A percentile compares a stretch with the other conserved stretches of the same genome.
phyloP scores from a whole-genome alignment of 2,888 invertebrate genomes.

The Mythimna ferrago region DNA sequence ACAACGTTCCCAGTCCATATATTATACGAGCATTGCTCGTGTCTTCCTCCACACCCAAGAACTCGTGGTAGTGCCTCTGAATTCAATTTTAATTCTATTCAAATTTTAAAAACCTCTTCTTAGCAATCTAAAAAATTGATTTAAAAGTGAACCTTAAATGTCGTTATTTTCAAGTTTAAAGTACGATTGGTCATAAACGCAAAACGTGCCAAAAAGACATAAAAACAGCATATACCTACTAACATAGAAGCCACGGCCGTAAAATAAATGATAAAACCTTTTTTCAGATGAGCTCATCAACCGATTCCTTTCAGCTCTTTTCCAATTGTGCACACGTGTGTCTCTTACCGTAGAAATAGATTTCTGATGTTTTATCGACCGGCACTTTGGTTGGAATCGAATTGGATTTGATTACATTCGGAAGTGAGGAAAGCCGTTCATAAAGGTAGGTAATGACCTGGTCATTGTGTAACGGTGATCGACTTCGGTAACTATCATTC shows the following conservation, averaged over 20 bases:
- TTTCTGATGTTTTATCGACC: constrained; percentile 54
- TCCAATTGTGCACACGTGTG: constrained; percentile 56
- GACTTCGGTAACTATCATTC: neutral
- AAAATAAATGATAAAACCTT: constrained; percentile 45
- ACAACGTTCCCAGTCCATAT: too few relatives aligned
- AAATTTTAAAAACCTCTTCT: neutral
- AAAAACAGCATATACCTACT: constrained; percentile 31
- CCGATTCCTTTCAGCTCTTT: constrained; percentile 34
- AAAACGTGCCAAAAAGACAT: constrained; percentile 49
- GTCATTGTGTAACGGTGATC: neutral
- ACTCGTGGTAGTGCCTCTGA: too few relatives aligned
- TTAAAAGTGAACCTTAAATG: constrained; percentile 9
- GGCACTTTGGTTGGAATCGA: constrained; percentile 46
- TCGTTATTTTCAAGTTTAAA: constrained; percentile 11
- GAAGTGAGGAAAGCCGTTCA: constrained; percentile 22
- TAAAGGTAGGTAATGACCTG: constrained; percentile 1
- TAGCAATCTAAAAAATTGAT: constrained; percentile 16
- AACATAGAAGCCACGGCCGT: constrained; percentile 1
- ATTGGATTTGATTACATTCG: constrained; percentile 34
- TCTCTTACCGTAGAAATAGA: constrained; percentile 39
- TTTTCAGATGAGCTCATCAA: constrained; percentile 46
- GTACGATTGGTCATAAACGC: constrained; percentile 37
- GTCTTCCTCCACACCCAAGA: too few relatives aligned
- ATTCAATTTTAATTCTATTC: neutral
- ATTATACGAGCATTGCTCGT: too few relatives aligned